These are phyloP conservation scores for Chloropsis hardwickii DNA, from an alignment of 2,113 vertebrate genomes.

Conservation along the genomic window DNA sequence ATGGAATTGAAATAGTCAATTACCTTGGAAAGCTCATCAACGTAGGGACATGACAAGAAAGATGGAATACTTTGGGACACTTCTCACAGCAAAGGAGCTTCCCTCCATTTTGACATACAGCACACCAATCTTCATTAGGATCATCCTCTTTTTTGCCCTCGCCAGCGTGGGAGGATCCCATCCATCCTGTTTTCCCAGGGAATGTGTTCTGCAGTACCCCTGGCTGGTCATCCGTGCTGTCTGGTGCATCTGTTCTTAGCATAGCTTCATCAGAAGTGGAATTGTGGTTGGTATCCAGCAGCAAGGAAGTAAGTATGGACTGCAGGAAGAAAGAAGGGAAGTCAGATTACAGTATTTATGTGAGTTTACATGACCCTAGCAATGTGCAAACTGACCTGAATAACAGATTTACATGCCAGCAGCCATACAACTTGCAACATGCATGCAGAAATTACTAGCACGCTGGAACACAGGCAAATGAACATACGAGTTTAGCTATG, in stretches of 20 bases:
- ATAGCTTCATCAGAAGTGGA: slow-evolving; percentile 57
- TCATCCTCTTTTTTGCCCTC: slow-evolving; percentile 81
- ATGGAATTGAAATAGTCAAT: not conserved
- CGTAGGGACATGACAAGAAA: slow-evolving; percentile 80
- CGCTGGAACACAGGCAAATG: not conserved
- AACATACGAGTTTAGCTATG: not conserved
- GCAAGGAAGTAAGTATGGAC: slow-evolving; percentile 76
- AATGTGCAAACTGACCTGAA: not conserved
- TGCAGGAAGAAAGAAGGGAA: slow-evolving; percentile 18
- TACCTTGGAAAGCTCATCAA: slow-evolving; percentile 81
- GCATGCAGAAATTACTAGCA: not conserved
- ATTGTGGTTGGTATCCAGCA: slow-evolving; percentile 69
- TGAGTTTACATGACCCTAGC: not conserved
- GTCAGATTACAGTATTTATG: not conserved
- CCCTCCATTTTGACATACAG: slow-evolving; percentile 83
- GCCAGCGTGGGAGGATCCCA: slow-evolving; percentile 21
- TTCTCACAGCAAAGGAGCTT: slow-evolving; percentile 83
- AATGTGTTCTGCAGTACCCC: slow-evolving; percentile 27
- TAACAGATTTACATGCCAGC: not conserved
- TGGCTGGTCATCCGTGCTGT: slow-evolving; percentile 79
- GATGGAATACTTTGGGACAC: slow-evolving; percentile 84
- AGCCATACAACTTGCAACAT: not conserved
- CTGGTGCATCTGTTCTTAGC: slow-evolving; percentile 73
- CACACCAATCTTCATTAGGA: slow-evolving; percentile 86
- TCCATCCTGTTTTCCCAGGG: slow-evolving; percentile 66